A percentile compares a stretch with the other conserved stretches of the same genome.
Evolutionary conservation across 2,797 vertebrate genomes (phyloP).

Genomic region (Mormyrops attenuatus): DNA sequence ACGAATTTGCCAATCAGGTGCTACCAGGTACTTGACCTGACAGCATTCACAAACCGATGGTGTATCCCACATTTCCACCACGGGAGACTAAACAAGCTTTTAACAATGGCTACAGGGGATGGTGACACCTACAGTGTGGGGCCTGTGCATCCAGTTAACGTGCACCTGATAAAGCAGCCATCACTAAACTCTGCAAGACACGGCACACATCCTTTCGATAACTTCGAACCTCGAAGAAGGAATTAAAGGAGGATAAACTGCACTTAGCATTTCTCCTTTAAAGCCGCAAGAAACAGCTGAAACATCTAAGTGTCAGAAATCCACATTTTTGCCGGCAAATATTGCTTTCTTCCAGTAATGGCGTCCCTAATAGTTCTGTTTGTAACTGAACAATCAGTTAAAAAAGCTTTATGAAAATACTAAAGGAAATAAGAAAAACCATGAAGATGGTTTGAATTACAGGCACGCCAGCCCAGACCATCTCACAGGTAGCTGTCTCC

Average conservation of each 20-base stretch:
- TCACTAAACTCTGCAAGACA: background rate
- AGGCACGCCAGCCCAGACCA: background rate
- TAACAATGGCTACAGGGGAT: background rate
- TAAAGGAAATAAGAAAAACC: background rate
- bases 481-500: background rate
- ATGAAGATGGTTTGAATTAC: background rate
- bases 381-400: background rate
- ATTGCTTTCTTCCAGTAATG: background rate
- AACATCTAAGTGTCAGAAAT: background rate
- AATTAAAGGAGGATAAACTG: background rate
- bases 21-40: conserved; percentile 5
- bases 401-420: background rate
- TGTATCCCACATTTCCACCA: background rate
- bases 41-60: background rate
- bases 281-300: background rate
- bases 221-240: background rate
- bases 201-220: background rate
- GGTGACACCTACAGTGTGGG: background rate
- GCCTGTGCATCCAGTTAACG: background rate
- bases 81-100: conserved; percentile 7
- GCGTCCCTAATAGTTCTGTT: background rate
- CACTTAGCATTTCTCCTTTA: background rate
- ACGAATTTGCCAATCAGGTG: conserved; percentile 13
- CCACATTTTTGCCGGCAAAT: background rate
- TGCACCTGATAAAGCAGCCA: background rate